These are phyloP conservation scores for Geotrypetes seraphini DNA, from an alignment of 2,797 vertebrate genomes.

Conservation along the genomic window DNA sequence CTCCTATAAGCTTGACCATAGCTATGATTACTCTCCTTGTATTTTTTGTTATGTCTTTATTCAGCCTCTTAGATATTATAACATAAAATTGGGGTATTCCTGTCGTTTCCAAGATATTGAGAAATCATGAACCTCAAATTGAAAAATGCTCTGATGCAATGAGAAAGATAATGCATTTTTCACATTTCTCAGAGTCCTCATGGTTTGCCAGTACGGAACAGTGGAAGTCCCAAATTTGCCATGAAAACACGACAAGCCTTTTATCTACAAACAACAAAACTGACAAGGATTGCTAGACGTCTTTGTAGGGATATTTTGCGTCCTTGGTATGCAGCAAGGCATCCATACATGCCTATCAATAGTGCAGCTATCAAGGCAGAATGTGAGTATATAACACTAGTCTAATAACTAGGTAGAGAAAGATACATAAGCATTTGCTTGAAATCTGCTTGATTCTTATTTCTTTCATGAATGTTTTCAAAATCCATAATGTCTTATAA, in stretches of 20 bases:
- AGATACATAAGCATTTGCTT: not conserved
- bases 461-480: not conserved
- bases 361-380: conserved; percentile 90
- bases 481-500: not conserved
- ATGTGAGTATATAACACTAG: conserved; percentile 66
- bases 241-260: conserved; percentile 96
- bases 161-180: not conserved
- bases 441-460: no score
- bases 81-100: no score
- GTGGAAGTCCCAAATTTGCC: conserved; percentile 90
- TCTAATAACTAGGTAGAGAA: not conserved
- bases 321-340: conserved; percentile 75
- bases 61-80: no score
- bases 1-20: no score
- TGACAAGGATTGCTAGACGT: conserved; percentile 78
- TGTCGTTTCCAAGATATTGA: no score
- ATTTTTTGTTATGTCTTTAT: no score
- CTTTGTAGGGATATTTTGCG: conserved; percentile 86
- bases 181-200: conserved; percentile 74
- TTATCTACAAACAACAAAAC: conserved; percentile 81
- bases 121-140: no score
- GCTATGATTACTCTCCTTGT: no score
- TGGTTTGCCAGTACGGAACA: conserved; percentile 73
- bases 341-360: conserved; percentile 90
- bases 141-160: no score